Conservation (phyloP, 2,888 invertebrate species). For the Nymphalis polychloros region DNA sequence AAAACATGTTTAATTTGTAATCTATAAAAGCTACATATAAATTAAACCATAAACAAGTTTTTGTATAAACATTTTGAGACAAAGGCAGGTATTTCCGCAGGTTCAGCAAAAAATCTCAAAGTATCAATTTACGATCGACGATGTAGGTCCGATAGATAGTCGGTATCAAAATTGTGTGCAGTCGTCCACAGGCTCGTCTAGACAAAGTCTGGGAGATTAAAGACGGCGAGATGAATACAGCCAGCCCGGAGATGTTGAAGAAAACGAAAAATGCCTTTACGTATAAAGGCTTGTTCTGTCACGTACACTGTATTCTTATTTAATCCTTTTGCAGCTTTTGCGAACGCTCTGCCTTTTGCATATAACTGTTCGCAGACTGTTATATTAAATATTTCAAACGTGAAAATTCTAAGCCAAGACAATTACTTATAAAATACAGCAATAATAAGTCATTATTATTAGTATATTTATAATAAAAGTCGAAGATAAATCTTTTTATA, state of each 20-base stretch:
- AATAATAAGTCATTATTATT: neutral
- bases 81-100: constrained; percentile 36
- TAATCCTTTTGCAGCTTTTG: constrained; percentile 72
- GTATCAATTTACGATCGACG: constrained; percentile 43
- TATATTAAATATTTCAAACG: constrained; percentile 8
- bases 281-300: constrained; percentile 72
- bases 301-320: constrained; percentile 76
- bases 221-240: constrained; percentile 73
- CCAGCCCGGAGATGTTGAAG: constrained; percentile 60
- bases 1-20: neutral
- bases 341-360: constrained; percentile 54
- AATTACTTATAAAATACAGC: too few species aligned
- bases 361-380: constrained; percentile 45
- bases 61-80: constrained; percentile 30
- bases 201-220: constrained; percentile 76
- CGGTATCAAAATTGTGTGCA: constrained; percentile 59
- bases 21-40: neutral
- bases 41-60: constrained; percentile 30
- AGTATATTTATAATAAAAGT: neutral
- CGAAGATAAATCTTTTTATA: constrained; percentile 22
- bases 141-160: constrained; percentile 47
- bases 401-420: neutral
- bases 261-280: constrained; percentile 74
- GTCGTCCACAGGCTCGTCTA: constrained; percentile 57
- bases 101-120: constrained; percentile 34